Evolutionary conservation across 2,888 invertebrate genomes (phyloP), one percentile per base, ranked within the genome.

Genomic region (Agapostemon virescens): DNA sequence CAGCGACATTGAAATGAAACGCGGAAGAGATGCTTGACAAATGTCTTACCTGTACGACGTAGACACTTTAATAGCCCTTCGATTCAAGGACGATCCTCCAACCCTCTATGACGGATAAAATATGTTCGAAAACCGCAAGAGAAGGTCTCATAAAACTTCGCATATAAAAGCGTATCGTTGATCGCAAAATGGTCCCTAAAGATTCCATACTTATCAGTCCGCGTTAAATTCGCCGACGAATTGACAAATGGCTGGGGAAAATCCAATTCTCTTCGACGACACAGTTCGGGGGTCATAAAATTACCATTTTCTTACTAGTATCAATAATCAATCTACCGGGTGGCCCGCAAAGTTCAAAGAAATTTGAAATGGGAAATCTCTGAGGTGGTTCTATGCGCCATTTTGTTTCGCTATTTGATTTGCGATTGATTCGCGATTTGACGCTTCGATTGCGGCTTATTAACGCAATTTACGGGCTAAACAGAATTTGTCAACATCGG

Each of bases 131-230:
- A 49, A 23, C 64, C 64, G 55, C 38, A 26, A 33, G 42, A 15
- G 52, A 69, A 49, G 33, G 17, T 11, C 20, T 17, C 20, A 42
- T 26, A 69, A 70, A 20, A 30, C 23, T 40, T 52, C 17, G 7
- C 52, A n/a, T 42, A 64, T 30, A 73, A 67, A 81, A 73, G 61
- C 55, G 38, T 83, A 69, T 79, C 74, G 64, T 70, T 77, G 70
- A 78, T 82, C 73, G 75, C 74, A 67, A 64, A 83, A 77, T 84
- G 84, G 84, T 84, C 84, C 84, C 83, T 67, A 68, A 75, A 55
- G 61, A 69, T 77, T 78, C 69, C 63, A 69, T 66, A 20, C 63
- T 61, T 66, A 42, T 77, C 75, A 45, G 69, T 74, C 70, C 33
- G 42, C 40, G 58, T 67, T 26, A 40, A 38, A 15, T 45, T 52